Conservation (phyloP, 2,797 vertebrate species). For the Antrozous pallidus region DNA sequence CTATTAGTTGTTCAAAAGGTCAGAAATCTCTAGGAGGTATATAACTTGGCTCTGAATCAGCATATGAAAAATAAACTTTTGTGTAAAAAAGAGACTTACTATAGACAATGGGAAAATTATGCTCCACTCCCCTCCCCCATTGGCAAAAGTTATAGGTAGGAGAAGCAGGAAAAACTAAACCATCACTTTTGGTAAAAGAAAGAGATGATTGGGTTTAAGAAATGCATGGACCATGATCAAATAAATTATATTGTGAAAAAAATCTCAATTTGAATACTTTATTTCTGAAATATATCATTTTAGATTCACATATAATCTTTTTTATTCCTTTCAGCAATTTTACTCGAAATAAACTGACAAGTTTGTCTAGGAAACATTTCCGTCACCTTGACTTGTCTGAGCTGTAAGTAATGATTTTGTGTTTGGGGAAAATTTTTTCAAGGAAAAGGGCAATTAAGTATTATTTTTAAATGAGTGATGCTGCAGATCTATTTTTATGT, state of each 20-base stretch:
- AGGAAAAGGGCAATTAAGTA: conserved; percentile 4
- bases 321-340: conserved; percentile 91
- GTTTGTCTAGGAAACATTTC: conserved; percentile 94
- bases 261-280: not conserved
- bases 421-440: conserved; percentile 22
- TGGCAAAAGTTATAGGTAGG: not conserved
- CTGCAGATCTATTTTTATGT: conserved; percentile 26
- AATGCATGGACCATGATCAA: not conserved
- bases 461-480: not conserved
- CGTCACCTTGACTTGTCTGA: conserved; percentile 93
- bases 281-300: not conserved
- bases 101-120: not conserved
- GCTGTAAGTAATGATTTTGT: conserved; percentile 90
- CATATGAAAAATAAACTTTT: not conserved
- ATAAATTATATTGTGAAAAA: conserved; percentile 20
- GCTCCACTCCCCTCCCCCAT: rapidly evolving
- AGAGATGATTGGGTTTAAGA: not conserved
- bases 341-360: conserved; percentile 95
- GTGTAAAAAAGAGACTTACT: not conserved
- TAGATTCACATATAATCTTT: conserved; percentile 56
- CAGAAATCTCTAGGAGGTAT: not conserved
- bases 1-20: conserved; percentile 5
- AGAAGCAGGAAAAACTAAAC: not conserved
- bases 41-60: not conserved
- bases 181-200: not conserved